A percentile compares a stretch with the other conserved stretches of the same genome.
Conservation (phyloP, 2,797 vertebrate genomes). For the Chelon auratus region DNA sequence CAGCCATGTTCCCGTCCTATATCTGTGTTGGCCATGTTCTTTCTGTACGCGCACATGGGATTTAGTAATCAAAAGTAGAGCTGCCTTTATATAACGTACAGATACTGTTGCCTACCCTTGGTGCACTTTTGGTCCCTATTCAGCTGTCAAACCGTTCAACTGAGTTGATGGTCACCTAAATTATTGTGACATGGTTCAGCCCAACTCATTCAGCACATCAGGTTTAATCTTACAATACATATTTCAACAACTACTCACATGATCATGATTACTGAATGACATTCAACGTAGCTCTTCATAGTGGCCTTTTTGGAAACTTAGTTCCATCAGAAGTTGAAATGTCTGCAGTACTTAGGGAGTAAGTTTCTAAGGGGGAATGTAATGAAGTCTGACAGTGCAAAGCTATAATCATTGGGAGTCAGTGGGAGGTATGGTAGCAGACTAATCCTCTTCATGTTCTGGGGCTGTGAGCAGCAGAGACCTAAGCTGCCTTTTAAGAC, state of each 20-base stretch:
- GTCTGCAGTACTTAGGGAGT: slow-evolving; percentile 74
- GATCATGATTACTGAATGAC: slow-evolving; percentile 8
- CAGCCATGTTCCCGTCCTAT: no score
- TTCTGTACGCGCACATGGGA: background rate
- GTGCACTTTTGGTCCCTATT: background rate
- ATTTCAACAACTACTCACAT: slow-evolving; percentile 2
- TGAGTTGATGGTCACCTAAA: background rate
- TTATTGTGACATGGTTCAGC: background rate
- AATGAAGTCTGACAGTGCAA: slow-evolving; percentile 81
- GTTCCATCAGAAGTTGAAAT: slow-evolving; percentile 73
- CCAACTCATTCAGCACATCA: slow-evolving; percentile 16
- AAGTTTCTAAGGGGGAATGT: slow-evolving; percentile 73
- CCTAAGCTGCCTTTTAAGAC: slow-evolving; percentile 80
- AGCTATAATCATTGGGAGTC: slow-evolving; percentile 79
- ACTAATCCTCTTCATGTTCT: slow-evolving; percentile 82
- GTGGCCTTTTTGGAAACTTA: slow-evolving; percentile 47
- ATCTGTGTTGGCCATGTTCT: no score
- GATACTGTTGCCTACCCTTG: background rate
- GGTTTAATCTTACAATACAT: slow-evolving; percentile 9
- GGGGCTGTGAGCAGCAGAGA: slow-evolving; percentile 79
- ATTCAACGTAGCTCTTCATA: slow-evolving; percentile 43
- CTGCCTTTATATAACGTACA: background rate
- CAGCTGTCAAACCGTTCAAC: background rate
- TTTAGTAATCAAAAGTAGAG: background rate
- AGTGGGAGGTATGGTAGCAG: slow-evolving; percentile 76